These are phyloP conservation scores for Panopea generosa DNA, from an alignment of 2,888 invertebrate species.

Conservation along the genomic window DNA sequence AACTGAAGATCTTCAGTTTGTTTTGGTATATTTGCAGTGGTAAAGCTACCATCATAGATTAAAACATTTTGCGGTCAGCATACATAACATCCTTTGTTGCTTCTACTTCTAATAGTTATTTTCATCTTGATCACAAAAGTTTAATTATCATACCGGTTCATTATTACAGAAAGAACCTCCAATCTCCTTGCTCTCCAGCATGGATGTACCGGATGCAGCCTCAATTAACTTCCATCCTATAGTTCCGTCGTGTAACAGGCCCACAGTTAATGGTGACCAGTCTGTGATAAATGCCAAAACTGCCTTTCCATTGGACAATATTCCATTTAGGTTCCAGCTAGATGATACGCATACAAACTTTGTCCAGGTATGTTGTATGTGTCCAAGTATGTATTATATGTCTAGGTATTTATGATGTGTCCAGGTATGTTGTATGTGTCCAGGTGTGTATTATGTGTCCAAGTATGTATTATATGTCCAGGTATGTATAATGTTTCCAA, in stretches of 20 bases:
- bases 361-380: constrained; percentile 90
- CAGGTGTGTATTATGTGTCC: no score
- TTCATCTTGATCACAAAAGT: no score
- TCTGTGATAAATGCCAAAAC: constrained; percentile 59
- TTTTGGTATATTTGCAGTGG: no score
- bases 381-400: no score
- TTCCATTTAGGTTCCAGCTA: constrained; percentile 92
- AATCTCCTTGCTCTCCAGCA: constrained; percentile 89
- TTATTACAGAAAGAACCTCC: constrained; percentile 89
- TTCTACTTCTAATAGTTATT: no score
- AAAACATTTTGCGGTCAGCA: no score
- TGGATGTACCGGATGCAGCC: constrained; percentile 91
- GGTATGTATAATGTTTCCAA: no score
- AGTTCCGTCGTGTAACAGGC: constrained; percentile 72
- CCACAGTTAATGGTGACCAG: constrained; percentile 25
- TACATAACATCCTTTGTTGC: no score
- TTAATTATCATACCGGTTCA: no score
- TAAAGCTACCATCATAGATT: no score
- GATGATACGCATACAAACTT: constrained; percentile 94
- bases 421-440: neutral
- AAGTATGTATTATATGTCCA: no score
- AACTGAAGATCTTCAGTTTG: no score
- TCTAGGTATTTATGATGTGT: neutral
- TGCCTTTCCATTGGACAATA: constrained; percentile 84
- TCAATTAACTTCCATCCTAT: constrained; percentile 89